A percentile compares a stretch with the other conserved stretches of the same genome.
Evolutionary conservation across 2,113 vertebrate genomes (phyloP).

Genomic region (Leptocoma aspasia): DNA sequence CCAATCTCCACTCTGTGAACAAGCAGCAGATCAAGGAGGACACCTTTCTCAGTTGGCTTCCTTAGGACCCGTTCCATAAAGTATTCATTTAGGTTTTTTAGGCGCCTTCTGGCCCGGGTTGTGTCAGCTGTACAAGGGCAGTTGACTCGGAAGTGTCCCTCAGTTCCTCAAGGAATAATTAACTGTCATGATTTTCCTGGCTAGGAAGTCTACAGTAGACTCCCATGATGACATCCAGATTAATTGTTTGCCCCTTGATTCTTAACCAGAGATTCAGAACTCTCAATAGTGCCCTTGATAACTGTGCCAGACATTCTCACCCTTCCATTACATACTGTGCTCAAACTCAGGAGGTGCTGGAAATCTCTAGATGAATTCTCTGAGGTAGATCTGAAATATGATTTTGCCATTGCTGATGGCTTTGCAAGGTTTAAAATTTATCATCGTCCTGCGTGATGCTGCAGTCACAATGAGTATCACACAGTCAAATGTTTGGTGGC

Average conservation of each 20-base stretch:
- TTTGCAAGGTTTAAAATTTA: not conserved
- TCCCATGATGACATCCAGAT: not conserved
- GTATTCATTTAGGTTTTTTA: not conserved
- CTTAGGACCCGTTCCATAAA: not conserved
- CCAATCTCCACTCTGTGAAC: no score
- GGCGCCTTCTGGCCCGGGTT: not conserved
- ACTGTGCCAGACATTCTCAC: not conserved
- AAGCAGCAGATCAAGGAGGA: not conserved
- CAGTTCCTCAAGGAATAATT: not conserved
- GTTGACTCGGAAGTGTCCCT: rapidly evolving
- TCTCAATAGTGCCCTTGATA: not conserved
- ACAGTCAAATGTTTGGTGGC: not conserved
- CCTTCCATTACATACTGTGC: not conserved
- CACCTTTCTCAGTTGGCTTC: not conserved
- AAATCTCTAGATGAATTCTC: not conserved
- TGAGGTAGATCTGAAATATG: not conserved
- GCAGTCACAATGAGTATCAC: not conserved
- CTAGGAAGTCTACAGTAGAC: not conserved
- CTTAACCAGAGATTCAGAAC: not conserved
- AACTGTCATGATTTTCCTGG: not conserved
- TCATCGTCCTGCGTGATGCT: rapidly evolving
- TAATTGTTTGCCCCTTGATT: not conserved
- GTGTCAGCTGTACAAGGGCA: not conserved
- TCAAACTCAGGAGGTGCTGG: not conserved
- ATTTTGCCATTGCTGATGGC: not conserved